These are phyloP conservation scores for Lepus oiostolus DNA, from an alignment of 2,797 vertebrate species.

Conservation along the genomic window DNA sequence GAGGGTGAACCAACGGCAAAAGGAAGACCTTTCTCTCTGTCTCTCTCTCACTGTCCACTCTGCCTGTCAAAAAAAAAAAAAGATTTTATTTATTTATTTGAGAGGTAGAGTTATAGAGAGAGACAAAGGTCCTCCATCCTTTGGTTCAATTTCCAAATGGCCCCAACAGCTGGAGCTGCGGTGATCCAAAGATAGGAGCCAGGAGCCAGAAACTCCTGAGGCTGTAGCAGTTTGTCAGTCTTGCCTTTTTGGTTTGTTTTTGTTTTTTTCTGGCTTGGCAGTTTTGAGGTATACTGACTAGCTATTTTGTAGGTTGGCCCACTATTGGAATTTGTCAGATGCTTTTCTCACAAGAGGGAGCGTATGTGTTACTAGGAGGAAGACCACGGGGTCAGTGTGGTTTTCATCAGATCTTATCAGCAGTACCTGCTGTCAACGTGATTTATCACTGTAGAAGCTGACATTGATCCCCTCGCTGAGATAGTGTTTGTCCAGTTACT, in stretches of 20 bases:
- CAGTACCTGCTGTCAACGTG: neutral
- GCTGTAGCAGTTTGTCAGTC: neutral
- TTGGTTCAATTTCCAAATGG: too few relatives aligned
- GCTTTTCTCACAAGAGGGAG: neutral
- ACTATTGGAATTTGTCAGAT: neutral
- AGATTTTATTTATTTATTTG: too few relatives aligned
- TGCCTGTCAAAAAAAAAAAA: too few relatives aligned
- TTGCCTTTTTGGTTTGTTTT: neutral
- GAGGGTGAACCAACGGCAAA: too few relatives aligned
- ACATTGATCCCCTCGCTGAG: neutral
- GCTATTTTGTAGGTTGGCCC: neutral
- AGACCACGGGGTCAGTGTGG: neutral
- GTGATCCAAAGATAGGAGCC: too few relatives aligned
- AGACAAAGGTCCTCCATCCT: too few relatives aligned
- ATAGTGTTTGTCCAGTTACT: neutral
- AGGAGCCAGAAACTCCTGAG: neutral
- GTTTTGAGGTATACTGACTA: neutral
- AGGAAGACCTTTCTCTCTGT: too few relatives aligned
- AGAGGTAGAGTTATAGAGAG: too few relatives aligned
- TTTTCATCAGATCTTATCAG: neutral
- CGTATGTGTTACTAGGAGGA: neutral
- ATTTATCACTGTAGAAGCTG: neutral
- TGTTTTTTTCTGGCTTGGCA: neutral
- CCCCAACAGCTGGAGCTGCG: too few relatives aligned
- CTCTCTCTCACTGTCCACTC: too few relatives aligned